Base-by-base conservation (phyloP, 2,113 vertebrate species). In the Gracilinanus agilis region DNA sequence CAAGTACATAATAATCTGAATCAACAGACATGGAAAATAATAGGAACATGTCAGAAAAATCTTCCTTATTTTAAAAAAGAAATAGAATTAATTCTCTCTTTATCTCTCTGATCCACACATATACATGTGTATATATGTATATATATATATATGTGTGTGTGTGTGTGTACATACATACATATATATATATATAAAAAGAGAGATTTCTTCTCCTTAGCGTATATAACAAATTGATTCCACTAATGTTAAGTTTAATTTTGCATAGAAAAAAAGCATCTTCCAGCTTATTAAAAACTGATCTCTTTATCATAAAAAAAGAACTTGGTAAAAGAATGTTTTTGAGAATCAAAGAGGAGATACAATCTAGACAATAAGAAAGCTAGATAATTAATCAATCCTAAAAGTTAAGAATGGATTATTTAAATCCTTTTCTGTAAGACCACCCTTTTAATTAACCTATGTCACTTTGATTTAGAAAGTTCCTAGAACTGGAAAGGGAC, bases 341-440 rank as follows among this genome's bases (percentile, higher is more conserved):
- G 4, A 3, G 24, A 92, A 94, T 92, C 19, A 93, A 95, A 93
- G 10, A 91, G 0, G 0, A 83, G 54, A 8, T 2, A 96, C 92
- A 34, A 90, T 55, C 93, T 92, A 55, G 93, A 7, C 19, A 94
- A 67, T 92, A 34, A 53, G 10, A 92, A 92, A 13, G 9, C 89
- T 1, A 44, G 93, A 4, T 0, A 0, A 58, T 94, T 2, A 55
- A 95, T 91, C 1, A 92, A 24, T 40, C 92, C 88, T 13, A 90
- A 2, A 93, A 94, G 75, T 0, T 94, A 94, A 83, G 1, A 93
- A 94, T 95, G 89, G 44, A 55, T 90, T 0, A 61, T 88, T 96
- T 54, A 93, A 24, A 0, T 54, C 3, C 40, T 27, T 94, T n/a
- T 61, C 25, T 54, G 4, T 97, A 90, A 40, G 3, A 94, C 0